Evolutionary conservation across 2,113 vertebrate species (phyloP).

Genomic region (Megaceryle maxima): DNA sequence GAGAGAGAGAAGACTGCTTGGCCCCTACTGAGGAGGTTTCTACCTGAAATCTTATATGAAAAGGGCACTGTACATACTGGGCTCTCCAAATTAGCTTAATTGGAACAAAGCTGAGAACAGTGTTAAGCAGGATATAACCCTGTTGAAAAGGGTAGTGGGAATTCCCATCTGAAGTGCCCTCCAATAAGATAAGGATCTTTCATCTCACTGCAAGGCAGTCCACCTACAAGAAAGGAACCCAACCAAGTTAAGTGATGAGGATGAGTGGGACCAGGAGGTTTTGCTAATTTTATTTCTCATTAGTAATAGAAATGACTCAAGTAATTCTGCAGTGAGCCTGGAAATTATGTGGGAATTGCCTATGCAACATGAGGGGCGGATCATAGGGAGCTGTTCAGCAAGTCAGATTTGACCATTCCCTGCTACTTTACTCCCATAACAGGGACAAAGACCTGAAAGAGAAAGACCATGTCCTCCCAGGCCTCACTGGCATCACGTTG

Average conservation of each 20-base stretch:
- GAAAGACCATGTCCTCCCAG: background rate
- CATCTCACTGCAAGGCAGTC: background rate
- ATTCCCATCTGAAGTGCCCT: background rate
- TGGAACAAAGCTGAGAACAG: background rate
- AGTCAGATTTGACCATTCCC: background rate
- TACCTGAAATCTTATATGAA: background rate
- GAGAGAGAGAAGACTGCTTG: background rate
- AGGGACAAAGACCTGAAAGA: background rate
- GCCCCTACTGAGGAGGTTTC: background rate
- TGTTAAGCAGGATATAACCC: background rate
- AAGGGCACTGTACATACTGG: background rate
- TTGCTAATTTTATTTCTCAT: background rate
- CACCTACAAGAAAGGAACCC: background rate
- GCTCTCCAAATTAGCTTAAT: background rate
- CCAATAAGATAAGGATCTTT: background rate
- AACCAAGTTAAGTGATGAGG: background rate
- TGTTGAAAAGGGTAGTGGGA: background rate
- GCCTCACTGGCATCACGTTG: background rate
- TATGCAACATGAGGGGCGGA: background rate
- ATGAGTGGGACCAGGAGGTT: background rate
- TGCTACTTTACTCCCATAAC: background rate
- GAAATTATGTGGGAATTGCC: background rate
- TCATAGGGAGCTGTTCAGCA: background rate
- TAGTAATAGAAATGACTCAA: background rate
- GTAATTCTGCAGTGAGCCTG: background rate